These are phyloP conservation scores for Pelodiscus sinensis DNA, from an alignment of 2,113 vertebrate species.

Conservation along the genomic window DNA sequence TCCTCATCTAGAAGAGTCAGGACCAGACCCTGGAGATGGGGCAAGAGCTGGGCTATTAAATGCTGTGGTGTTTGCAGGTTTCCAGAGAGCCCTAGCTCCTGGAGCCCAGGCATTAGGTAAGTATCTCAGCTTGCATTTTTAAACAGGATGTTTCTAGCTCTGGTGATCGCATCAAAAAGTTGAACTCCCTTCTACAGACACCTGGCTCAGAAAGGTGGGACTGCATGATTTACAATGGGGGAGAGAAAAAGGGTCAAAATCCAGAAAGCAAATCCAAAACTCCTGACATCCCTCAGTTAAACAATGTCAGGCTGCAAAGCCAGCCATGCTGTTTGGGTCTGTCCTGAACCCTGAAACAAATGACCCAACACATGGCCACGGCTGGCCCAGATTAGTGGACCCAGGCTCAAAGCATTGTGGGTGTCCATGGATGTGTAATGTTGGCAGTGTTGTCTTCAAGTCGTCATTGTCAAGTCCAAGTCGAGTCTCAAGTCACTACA, in stretches of 20 bases:
- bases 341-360: neutral
- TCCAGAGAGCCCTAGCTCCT: neutral
- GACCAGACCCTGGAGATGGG: neutral
- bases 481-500: too few species aligned
- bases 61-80: neutral
- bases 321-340: neutral
- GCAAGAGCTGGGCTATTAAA: slow-evolving; percentile 1
- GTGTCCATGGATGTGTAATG: neutral
- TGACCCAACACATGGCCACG: neutral
- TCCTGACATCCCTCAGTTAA: neutral
- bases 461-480: too few species aligned
- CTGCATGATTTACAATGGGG: neutral
- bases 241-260: neutral
- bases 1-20: neutral
- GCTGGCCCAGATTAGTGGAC: neutral
- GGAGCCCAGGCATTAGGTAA: neutral
- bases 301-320: neutral
- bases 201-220: neutral
- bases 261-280: neutral
- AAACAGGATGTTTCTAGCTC: slow-evolving; percentile 13
- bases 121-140: slow-evolving; percentile 13
- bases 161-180: neutral
- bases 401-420: neutral
- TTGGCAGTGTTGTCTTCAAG: too few species aligned
- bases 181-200: slow-evolving; percentile 29